Evolutionary conservation across 2,888 invertebrate genomes (phyloP), one percentile per base, ranked within the genome.

Genomic region (Cremastobaeus sp.): DNA sequence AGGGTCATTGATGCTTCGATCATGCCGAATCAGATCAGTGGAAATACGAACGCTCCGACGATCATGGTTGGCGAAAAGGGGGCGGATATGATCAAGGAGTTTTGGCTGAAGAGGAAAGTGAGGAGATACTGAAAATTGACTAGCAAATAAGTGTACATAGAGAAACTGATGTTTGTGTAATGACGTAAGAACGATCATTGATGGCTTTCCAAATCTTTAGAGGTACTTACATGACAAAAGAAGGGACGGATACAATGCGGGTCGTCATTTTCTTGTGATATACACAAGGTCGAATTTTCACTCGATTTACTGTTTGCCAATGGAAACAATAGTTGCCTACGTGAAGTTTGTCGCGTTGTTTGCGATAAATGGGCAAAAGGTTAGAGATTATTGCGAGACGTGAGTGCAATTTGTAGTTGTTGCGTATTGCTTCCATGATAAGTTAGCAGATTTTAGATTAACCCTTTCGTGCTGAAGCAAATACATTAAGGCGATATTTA

Each of bases 11-110:
- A 96, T 82, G 95, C 95, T 0, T 95, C 95, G 59, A 93, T 95
- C 15, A 95, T 96, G 95, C 96, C 96, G 0, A 94, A 92, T 77
- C 88, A 95, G 75, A 94, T 95, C 0, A 95, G 94, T 77, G 95
- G 95, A 0, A 96, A 96, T 78, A 96, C 95, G 0, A 96, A 95
- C 81, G 95, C 95, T 0, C 95, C 95, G 0, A 92, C 91, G 0
- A 95, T 96, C 21, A 96, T 96, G 96, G 93, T 96, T 43, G 96
- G 93, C 0, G 96, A 96, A 84, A 96, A 96, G 85, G 96, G 94
- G 0, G 91, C 96, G 6, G 96, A 96, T 83, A 90, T 96, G 91
- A 94, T 96, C 47, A 96, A 95, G 84, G 93, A 94, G 78, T 93
- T 91, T 83, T 96, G 95, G 95, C 87, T 93, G 62, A 92, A 92